Evolutionary conservation across 2,113 vertebrate genomes (phyloP), one percentile per base, ranked within the genome.

Genomic region (Lepus europaeus): DNA sequence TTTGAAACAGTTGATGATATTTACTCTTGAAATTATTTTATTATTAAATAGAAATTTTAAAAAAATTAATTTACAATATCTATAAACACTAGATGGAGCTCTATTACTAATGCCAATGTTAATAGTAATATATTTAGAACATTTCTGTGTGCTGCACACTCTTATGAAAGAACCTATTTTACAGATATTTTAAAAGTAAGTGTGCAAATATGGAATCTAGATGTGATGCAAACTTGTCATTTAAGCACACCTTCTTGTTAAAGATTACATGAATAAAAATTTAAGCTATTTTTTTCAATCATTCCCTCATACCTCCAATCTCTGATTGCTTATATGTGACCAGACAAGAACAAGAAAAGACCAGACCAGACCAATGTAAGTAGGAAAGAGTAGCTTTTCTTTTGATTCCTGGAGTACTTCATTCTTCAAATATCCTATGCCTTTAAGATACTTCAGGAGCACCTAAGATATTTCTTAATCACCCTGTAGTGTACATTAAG

Each of bases 41-140:
- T 93, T 91, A 77, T 73, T 73, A 90, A 90, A 69, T 31, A 85
- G 53, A 29, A 64, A 85, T 39, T 9, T 82, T 51, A 90, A 36
- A 56, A 72, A 94, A 77, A 83, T 23, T 39, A 31, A 94, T 93
- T 95, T 91, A 31, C 83, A 94, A 68, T 76, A 84, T 93, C 56
- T 94, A 22, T 19, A 97, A 97, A 95, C 97, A 95, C 97, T 97
- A 97, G 97, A 76, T 96, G 97, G 95, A 87, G 91, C 95, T 95
- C 93, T 96, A 64, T 93, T 93, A 85, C 80, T 94, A 96, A 94
- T 95, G 82, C 79, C 90, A 72, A 36, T 92, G 81, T 25, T 69
- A 77, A 39, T 61, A 31, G 12, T 80, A 22, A 76, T 78, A 39
- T 20, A 23, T 14, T 17, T 59, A 19, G 14, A 59, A 16, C 56